Percentiles rank a stretch among this genome's conserved stretches.
Evolutionary conservation across 2,888 invertebrate species (phyloP).

Genomic region (Antheraea assamensis): DNA sequence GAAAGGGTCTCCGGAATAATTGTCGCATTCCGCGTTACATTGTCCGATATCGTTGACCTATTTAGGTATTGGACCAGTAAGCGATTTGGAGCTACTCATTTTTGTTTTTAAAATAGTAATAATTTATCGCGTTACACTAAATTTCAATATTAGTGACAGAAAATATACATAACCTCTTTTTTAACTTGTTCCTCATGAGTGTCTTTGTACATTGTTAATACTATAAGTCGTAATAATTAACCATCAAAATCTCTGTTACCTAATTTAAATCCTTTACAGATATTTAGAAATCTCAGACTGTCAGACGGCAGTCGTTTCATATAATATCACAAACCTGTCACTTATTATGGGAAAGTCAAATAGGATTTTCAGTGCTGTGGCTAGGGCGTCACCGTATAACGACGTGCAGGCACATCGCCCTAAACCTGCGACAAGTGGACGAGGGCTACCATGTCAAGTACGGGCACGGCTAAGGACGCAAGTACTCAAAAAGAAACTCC

Average conservation of each 20-base stretch:
- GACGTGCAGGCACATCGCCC: too few relatives aligned
- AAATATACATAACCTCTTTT: neutral
- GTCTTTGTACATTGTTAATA: neutral
- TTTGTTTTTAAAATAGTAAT: neutral
- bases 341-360: too few relatives aligned
- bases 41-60: conserved; percentile 6
- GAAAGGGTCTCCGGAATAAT: conserved; percentile 12
- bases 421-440: too few relatives aligned
- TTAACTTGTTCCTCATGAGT: neutral
- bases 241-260: neutral
- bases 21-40: conserved; percentile 2
- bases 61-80: conserved; percentile 5
- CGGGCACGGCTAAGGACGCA: too few relatives aligned
- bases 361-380: too few relatives aligned
- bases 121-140: too few relatives aligned
- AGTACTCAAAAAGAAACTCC: too few relatives aligned
- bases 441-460: too few relatives aligned
- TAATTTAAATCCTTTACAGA: neutral
- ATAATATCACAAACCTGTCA: too few relatives aligned
- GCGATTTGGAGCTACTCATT: neutral
- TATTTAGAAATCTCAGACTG: neutral
- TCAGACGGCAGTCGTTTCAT: neutral
- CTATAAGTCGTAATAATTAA: neutral
- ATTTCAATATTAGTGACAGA: too few relatives aligned
- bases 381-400: too few relatives aligned